A percentile compares a stretch with the other conserved stretches of the same genome.
Conservation (phyloP, 2,888 invertebrate species). For the Calliphora vomitoria region DNA sequence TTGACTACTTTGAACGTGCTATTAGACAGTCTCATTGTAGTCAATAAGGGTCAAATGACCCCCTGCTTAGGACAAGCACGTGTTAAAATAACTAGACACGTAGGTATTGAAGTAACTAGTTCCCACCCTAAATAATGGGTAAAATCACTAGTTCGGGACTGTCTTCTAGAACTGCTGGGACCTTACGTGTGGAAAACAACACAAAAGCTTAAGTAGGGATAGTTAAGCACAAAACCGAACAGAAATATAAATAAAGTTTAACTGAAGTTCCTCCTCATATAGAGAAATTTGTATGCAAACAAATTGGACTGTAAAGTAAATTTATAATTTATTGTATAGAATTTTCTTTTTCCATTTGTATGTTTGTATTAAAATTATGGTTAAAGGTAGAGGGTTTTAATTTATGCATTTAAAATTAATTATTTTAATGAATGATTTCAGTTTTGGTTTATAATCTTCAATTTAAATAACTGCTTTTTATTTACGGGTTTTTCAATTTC, state of each 20-base stretch:
- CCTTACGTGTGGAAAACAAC: too few relatives aligned
- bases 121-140: too few relatives aligned
- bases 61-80: too few relatives aligned
- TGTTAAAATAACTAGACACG: too few relatives aligned
- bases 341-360: constrained; percentile 7
- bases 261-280: neutral
- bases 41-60: too few relatives aligned
- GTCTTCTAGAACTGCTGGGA: too few relatives aligned
- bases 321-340: constrained; percentile 43
- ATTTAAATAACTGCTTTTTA: constrained; percentile 35
- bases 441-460: constrained; percentile 44
- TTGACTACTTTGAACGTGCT: too few relatives aligned
- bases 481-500: neutral
- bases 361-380: constrained; percentile 9
- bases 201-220: too few relatives aligned
- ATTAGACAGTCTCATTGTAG: too few relatives aligned
- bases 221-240: too few relatives aligned
- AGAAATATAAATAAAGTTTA: neutral
- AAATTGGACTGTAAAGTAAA: neutral
- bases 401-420: constrained; percentile 62
- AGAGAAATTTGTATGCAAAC: neutral
- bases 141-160: too few relatives aligned
- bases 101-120: too few relatives aligned
- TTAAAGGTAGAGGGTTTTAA: neutral
- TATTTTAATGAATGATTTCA: constrained; percentile 64